These are phyloP conservation scores for Condylura cristata DNA, from an alignment of 2,113 vertebrate species.

Conservation along the genomic window DNA sequence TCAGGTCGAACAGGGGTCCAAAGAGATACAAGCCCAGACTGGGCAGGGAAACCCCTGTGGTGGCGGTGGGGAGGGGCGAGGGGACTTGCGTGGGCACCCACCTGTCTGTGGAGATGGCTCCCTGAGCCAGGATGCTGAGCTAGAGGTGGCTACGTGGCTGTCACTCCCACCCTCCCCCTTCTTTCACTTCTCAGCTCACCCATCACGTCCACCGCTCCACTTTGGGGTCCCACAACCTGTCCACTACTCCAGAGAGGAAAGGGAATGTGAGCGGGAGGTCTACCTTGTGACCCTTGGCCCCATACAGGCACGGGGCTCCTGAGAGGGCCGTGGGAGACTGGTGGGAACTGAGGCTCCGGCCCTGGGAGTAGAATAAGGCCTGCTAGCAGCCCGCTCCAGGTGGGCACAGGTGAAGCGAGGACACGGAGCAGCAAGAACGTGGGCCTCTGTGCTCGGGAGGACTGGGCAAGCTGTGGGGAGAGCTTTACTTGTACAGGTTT, in stretches of 20 bases:
- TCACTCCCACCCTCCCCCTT: not conserved
- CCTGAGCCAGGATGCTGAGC: not conserved
- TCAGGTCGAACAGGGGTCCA: not conserved
- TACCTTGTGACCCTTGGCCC: not conserved
- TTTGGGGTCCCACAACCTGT: not conserved
- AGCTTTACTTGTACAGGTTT: not conserved
- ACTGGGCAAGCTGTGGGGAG: not conserved
- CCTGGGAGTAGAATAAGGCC: not conserved
- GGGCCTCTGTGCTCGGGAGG: accelerated
- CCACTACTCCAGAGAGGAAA: not conserved
- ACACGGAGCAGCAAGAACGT: accelerated
- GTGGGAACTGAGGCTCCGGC: accelerated
- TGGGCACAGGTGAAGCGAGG: not conserved
- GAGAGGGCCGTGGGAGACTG: not conserved
- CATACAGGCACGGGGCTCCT: not conserved
- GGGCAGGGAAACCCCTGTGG: not conserved
- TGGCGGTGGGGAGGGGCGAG: too few relatives aligned
- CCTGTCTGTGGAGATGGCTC: not conserved
- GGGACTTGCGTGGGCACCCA: not conserved
- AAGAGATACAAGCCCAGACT: not conserved
- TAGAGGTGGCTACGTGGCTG: not conserved
- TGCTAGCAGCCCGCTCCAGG: accelerated
- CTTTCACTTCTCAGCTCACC: not conserved
- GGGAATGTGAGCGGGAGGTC: not conserved
- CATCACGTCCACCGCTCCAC: not conserved